Percentiles rank a stretch among this genome's conserved stretches.
These are phyloP conservation scores for Schizotus pectinicornis DNA, from an alignment of 2,888 invertebrate genomes.

Conservation along the genomic window DNA sequence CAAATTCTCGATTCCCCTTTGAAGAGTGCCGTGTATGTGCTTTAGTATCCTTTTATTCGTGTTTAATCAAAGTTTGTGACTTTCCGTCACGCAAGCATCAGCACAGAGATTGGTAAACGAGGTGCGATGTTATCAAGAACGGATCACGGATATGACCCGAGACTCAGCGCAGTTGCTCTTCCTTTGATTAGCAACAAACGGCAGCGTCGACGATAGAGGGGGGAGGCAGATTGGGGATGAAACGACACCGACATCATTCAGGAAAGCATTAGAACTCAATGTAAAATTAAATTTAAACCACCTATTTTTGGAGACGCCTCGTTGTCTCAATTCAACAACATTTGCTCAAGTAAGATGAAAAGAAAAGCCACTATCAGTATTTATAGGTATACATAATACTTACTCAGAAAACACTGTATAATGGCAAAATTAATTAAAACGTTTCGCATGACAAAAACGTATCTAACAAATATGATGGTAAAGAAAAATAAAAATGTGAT, in stretches of 20 bases:
- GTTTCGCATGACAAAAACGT: background rate
- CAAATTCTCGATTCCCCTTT: constrained; percentile 36
- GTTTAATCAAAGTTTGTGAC: constrained; percentile 46
- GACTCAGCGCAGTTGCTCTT: constrained; percentile 24
- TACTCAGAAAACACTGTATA: background rate
- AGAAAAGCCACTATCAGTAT: no score
- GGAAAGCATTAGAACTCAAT: constrained; percentile 3
- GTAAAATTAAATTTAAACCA: constrained; percentile 4
- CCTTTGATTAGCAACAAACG: constrained; percentile 30
- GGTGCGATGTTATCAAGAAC: constrained; percentile 36
- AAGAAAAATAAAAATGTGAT: no score
- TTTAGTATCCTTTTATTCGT: constrained; percentile 40
- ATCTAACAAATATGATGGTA: no score
- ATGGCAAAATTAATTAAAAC: background rate
- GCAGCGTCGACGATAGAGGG: no score
- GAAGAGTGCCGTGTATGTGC: constrained; percentile 29
- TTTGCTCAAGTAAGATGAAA: background rate
- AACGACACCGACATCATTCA: background rate
- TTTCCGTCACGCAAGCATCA: constrained; percentile 38
- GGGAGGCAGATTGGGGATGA: background rate
- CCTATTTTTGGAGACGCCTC: background rate
- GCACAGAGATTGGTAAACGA: constrained; percentile 29
- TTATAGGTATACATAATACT: background rate
- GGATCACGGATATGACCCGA: constrained; percentile 28
- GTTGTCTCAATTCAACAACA: background rate